Percentiles rank a stretch among this genome's conserved stretches.
Conservation (phyloP, 2,888 invertebrate species). For the Muscina levida region DNA sequence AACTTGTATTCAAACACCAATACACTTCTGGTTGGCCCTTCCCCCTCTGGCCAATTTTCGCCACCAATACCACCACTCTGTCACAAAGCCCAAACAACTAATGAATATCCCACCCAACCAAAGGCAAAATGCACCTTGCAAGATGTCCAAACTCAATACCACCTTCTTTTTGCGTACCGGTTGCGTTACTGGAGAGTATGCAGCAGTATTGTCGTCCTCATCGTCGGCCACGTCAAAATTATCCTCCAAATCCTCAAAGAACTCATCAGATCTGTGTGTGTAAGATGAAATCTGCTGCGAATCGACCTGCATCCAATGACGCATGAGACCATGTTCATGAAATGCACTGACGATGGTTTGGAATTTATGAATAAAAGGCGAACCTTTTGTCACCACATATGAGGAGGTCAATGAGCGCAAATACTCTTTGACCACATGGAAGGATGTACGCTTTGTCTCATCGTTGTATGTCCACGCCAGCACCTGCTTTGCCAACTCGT, state of each 20-base stretch:
- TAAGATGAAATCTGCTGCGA: conserved; percentile 48
- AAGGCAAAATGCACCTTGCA: conserved; percentile 77
- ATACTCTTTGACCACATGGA: conserved; percentile 75
- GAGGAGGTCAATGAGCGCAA: conserved; percentile 72
- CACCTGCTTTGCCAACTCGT: conserved; percentile 72
- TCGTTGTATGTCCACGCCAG: conserved; percentile 73
- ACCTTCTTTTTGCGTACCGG: conserved; percentile 67
- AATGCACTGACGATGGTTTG: conserved; percentile 70
- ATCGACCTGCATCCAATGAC: conserved; percentile 73
- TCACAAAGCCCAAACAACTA: conserved; percentile 68
- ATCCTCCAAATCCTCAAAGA: conserved; percentile 51
- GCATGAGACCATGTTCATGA: conserved; percentile 73
- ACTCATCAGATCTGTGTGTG: conserved; percentile 66
- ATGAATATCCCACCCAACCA: conserved; percentile 73
- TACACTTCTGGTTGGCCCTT: no score
- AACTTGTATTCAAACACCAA: no score
- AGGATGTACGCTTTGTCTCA: conserved; percentile 71
- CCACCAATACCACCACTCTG: conserved; percentile 62
- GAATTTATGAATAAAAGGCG: conserved; percentile 73
- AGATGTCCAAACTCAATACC: conserved; percentile 72
- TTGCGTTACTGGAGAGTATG: not conserved
- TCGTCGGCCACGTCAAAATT: conserved; percentile 62
- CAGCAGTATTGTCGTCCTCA: not conserved
- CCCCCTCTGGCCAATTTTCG: no score
- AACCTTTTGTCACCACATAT: conserved; percentile 72